Evolutionary conservation across 2,888 invertebrate genomes (phyloP), one percentile per base, ranked within the genome.

Genomic region (Isoperla grammatica): DNA sequence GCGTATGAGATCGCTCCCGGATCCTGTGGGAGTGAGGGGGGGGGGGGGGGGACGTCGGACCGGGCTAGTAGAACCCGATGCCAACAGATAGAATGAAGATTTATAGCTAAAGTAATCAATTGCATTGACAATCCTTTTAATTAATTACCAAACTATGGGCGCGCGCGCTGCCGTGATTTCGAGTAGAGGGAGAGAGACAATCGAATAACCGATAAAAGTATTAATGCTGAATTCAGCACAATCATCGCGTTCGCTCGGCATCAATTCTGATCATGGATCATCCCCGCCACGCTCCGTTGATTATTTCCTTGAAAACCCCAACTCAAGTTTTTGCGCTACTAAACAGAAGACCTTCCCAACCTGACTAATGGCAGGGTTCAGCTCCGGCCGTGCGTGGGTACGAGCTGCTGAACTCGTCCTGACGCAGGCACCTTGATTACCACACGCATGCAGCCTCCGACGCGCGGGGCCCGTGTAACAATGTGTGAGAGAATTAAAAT

Each of bases 231-330:
- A 45, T 45, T 45, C 45, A 45, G 45, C 45, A 29, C 35, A 22
- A 23, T 53, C 53, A 39, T 53, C 53, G 37, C 2, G 19, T 19
- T 39, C 53, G 20, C 39, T 39, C 53, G 20, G 39, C 37, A 53
- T 53, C 53, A 53, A 53, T 53, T 53, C 53, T 19, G 53, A 53
- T 53, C 53, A 39, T 53, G 53, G 19, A 53, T 53, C 53, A 53
- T 53, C 53, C 15, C 20, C 11, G 17, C 53, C 53, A 53, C 53
- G 53, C 53, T 53, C 39, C 39, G 19, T 13, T 53, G 39, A 39
- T 53, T 53, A 53, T 53, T 53, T 53, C 53, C 37, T 15, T 37
- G 53, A 37, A 53, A 39, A 37, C 22, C 29, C 29, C 39, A 37
- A 39, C 37, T 53, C 53, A 12, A 13, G 53, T 53, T 53, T 53